These are phyloP conservation scores for Orgyia antiqua DNA, from an alignment of 2,888 invertebrate species.

Conservation along the genomic window DNA sequence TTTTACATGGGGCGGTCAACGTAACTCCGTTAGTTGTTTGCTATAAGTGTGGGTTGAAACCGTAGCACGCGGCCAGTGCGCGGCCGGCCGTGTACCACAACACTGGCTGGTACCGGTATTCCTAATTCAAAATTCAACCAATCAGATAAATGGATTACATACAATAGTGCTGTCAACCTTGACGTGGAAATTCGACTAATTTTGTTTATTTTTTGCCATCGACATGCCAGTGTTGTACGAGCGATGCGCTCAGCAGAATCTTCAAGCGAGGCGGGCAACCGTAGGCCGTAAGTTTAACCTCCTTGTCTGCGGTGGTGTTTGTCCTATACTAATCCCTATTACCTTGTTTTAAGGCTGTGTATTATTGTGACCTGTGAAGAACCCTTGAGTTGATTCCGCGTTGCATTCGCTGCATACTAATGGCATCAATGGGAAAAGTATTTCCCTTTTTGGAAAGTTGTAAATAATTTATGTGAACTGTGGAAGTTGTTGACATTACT, in stretches of 20 bases:
- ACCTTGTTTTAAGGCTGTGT: slow-evolving; percentile 20
- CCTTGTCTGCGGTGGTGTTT: slow-evolving; percentile 30
- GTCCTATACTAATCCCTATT: slow-evolving; percentile 33
- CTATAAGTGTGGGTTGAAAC: slow-evolving; percentile 59
- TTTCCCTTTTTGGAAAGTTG: slow-evolving; percentile 37
- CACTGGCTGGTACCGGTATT: slow-evolving; percentile 56
- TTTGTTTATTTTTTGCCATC: slow-evolving; percentile 29
- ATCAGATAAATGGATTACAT: slow-evolving; percentile 47
- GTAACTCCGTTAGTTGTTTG: slow-evolving; percentile 44
- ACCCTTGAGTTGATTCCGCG: slow-evolving; percentile 34
- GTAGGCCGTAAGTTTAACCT: slow-evolving; percentile 62
- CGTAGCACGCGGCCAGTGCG: slow-evolving; percentile 62
- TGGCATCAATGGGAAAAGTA: slow-evolving; percentile 33
- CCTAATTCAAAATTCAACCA: slow-evolving; percentile 35
- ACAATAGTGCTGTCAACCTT: slow-evolving; percentile 56
- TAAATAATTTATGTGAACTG: slow-evolving; percentile 28
- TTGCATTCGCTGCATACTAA: slow-evolving; percentile 40
- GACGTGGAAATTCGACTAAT: slow-evolving; percentile 26
- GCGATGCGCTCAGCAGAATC: slow-evolving; percentile 54
- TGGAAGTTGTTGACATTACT: slow-evolving; percentile 40
- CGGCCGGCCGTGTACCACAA: slow-evolving; percentile 65
- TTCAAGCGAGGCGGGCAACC: slow-evolving; percentile 48
- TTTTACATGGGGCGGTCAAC: slow-evolving; percentile 59
- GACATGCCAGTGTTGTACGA: slow-evolving; percentile 62
- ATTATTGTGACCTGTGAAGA: slow-evolving; percentile 20